Conservation (phyloP, 1,140 invertebrate genomes). For the Trachymyrmex cornetzi region DNA sequence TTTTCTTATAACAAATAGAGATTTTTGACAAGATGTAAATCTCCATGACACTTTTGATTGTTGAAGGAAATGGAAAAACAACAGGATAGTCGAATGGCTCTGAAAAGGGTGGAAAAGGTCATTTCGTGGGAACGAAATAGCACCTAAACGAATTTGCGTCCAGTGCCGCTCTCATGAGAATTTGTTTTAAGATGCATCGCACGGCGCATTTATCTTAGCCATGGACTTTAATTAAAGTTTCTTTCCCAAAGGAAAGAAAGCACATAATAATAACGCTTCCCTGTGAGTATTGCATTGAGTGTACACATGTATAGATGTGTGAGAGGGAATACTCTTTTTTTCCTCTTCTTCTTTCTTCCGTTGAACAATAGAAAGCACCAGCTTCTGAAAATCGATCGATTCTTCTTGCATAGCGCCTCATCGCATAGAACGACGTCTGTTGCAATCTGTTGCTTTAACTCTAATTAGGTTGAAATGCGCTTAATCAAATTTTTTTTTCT, state of each 20-base stretch:
- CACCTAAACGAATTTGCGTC: constrained; percentile 43
- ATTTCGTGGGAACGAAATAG: constrained; percentile 13
- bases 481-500: constrained; percentile 38
- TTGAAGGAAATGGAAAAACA: constrained; percentile 18
- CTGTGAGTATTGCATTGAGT: not conserved
- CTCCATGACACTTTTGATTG: not conserved
- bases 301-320: not conserved
- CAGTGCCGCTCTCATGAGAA: not conserved
- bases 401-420: constrained; percentile 15
- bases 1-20: not conserved
- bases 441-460: constrained; percentile 27
- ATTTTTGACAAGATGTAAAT: constrained; percentile 12
- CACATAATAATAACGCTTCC: constrained; percentile 26
- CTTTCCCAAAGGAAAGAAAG: constrained; percentile 43
- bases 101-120: constrained; percentile 1
- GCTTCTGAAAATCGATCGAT: constrained; percentile 60
- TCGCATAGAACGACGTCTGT: not conserved
- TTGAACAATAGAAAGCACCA: constrained; percentile 28
- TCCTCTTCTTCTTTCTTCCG: constrained; percentile 59
- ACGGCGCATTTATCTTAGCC: constrained; percentile 36
- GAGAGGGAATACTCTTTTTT: constrained; percentile 26
- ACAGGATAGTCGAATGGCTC: not conserved
- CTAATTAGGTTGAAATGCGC: constrained; percentile 8
- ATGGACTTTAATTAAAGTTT: constrained; percentile 65
- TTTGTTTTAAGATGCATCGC: constrained; percentile 23